A percentile compares a stretch with the other conserved stretches of the same genome.
phyloP scores from a whole-genome alignment of 2,113 vertebrate species.

The Coreoperca whiteheadi region DNA sequence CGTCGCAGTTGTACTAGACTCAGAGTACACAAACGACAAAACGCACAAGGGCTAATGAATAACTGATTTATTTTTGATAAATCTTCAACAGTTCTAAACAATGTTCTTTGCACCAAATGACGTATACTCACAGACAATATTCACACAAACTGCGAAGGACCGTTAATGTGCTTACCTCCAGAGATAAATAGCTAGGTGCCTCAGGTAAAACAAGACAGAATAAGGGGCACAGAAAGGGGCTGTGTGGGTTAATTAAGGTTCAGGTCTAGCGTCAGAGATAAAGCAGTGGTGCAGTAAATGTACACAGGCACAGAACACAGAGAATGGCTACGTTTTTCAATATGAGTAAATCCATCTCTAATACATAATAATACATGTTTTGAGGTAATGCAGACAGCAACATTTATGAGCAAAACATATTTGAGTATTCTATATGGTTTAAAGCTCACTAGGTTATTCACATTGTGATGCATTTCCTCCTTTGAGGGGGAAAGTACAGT shows the following conservation, averaged over 20 bases:
- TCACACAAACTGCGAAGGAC: slow-evolving; percentile 70
- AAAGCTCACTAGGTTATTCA: slow-evolving; percentile 59
- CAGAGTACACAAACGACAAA: neutral
- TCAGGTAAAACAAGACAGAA: slow-evolving; percentile 56
- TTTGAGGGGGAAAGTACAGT: neutral
- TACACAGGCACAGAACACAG: slow-evolving; percentile 75
- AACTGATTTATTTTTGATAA: slow-evolving; percentile 80
- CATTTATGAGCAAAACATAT: slow-evolving; percentile 53
- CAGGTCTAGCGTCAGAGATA: slow-evolving; percentile 36
- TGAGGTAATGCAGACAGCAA: slow-evolving; percentile 71
- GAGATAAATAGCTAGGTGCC: slow-evolving; percentile 66
- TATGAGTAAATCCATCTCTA: slow-evolving; percentile 71
- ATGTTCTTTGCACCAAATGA: slow-evolving; percentile 56
- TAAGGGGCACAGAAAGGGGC: slow-evolving; percentile 40
- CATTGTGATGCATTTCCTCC: slow-evolving; percentile 31
- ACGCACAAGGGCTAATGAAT: slow-evolving; percentile 20
- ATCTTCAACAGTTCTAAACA: slow-evolving; percentile 74
- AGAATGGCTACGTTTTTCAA: slow-evolving; percentile 65
- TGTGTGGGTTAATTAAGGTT: slow-evolving; percentile 31
- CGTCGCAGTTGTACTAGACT: neutral
- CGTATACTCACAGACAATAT: slow-evolving; percentile 72
- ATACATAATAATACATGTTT: slow-evolving; percentile 64
- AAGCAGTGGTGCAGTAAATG: slow-evolving; percentile 49
- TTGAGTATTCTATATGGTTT: slow-evolving; percentile 33
- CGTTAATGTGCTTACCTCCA: slow-evolving; percentile 69